phyloP scores from a whole-genome alignment of 2,113 vertebrate species.

The Brienomyrus brachyistius region DNA sequence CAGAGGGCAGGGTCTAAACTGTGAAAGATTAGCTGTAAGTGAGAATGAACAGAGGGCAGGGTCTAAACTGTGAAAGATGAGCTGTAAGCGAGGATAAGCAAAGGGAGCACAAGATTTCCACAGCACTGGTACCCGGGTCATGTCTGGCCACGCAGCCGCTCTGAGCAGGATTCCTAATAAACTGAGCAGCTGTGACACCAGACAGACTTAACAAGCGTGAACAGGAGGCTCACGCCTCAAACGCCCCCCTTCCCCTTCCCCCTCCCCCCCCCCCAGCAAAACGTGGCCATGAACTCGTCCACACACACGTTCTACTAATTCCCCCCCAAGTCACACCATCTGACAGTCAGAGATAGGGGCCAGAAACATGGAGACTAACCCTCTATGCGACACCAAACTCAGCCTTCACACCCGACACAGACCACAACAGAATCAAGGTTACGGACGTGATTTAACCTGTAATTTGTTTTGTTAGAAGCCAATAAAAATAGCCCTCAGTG shows the following conservation, averaged over 20 bases:
- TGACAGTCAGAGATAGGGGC: not conserved
- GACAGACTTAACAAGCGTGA: conserved; percentile 1
- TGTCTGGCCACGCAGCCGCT: not conserved
- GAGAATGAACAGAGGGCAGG: no score
- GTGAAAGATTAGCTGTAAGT: no score
- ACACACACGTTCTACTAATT: not conserved
- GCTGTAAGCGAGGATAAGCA: not conserved
- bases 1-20: no score
- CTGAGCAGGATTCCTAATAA: not conserved
- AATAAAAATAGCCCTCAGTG: not conserved
- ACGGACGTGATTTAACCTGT: not conserved
- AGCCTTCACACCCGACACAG: not conserved
- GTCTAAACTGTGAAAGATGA: no score
- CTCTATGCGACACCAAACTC: not conserved
- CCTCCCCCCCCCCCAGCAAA: not conserved
- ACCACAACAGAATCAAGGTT: not conserved
- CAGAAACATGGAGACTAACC: not conserved
- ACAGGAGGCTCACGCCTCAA: not conserved
- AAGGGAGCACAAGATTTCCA: not conserved
- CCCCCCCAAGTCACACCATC: not conserved
- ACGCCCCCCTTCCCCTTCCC: no score
- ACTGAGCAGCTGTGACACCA: not conserved
- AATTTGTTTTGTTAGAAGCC: not conserved
- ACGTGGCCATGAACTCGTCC: not conserved
- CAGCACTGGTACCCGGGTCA: not conserved